Conservation (phyloP, 1,140 invertebrate species). For the Microplitis demolitor region DNA sequence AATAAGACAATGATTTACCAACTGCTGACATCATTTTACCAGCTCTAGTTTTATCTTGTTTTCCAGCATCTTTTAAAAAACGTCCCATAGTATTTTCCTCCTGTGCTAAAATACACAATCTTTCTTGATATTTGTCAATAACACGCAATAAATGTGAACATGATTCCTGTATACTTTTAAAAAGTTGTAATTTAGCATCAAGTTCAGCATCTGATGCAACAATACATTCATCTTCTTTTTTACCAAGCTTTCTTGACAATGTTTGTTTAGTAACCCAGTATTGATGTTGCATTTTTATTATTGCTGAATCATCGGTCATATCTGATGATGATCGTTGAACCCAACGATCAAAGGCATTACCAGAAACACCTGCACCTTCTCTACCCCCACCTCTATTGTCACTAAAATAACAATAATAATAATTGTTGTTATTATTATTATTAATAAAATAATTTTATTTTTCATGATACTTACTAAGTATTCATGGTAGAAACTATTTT, state of each 20-base stretch:
- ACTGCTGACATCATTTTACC: slow-evolving; percentile 93
- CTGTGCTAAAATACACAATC: slow-evolving; percentile 87
- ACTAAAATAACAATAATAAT: too few relatives aligned
- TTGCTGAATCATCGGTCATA: slow-evolving; percentile 50
- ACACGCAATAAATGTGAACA: slow-evolving; percentile 87
- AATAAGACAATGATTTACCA: slow-evolving; percentile 92
- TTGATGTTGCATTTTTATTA: slow-evolving; percentile 90
- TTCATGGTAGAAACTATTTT: too few relatives aligned
- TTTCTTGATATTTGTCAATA: slow-evolving; percentile 93
- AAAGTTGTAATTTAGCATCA: slow-evolving; percentile 96
- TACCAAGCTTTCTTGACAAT: slow-evolving; percentile 90
- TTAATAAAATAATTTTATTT: too few relatives aligned
- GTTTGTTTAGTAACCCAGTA: slow-evolving; percentile 99
- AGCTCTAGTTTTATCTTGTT: slow-evolving; percentile 84
- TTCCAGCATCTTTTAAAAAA: slow-evolving; percentile 94
- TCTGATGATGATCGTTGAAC: slow-evolving; percentile 40
- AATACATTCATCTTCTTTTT: slow-evolving; percentile 97
- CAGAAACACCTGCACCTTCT: slow-evolving; percentile 40
- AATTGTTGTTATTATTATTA: too few relatives aligned
- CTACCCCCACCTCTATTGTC: slow-evolving; percentile 16
- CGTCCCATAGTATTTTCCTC: slow-evolving; percentile 95
- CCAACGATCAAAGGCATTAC: slow-evolving; percentile 47
- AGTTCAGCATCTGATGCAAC: slow-evolving; percentile 94
- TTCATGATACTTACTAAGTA: too few relatives aligned
- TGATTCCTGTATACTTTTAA: slow-evolving; percentile 92